Percentiles rank a stretch among this genome's conserved stretches.
These are phyloP conservation scores for Ormyrus nitidulus DNA, from an alignment of 2,888 invertebrate genomes.

Conservation along the genomic window DNA sequence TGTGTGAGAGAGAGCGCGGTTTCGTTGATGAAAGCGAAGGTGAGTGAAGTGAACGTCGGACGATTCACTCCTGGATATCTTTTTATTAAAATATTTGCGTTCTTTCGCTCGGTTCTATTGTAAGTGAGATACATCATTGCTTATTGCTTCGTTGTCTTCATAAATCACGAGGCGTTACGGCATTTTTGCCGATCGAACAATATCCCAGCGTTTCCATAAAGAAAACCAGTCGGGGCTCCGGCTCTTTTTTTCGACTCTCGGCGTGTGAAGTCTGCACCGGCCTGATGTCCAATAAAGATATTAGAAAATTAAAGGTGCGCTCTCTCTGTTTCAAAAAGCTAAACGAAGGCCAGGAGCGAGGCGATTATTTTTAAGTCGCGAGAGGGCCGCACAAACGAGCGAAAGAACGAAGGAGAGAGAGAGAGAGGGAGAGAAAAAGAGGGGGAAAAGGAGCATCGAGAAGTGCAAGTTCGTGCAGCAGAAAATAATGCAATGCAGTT, in stretches of 20 bases:
- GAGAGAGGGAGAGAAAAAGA: not conserved
- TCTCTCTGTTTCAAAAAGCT: constrained; percentile 8
- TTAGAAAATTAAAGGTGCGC: not conserved
- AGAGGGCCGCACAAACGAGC: not conserved
- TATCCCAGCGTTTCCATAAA: too few relatives aligned
- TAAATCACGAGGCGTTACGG: not conserved
- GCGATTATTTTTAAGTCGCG: too few relatives aligned
- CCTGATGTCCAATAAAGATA: not conserved
- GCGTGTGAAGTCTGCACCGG: too few relatives aligned
- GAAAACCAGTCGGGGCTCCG: too few relatives aligned
- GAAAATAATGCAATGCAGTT: constrained; percentile 54
- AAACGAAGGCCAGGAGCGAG: not conserved
- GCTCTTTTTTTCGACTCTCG: too few relatives aligned
- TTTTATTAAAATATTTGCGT: constrained; percentile 12
- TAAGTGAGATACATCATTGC: constrained; percentile 4
- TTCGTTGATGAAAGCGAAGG: constrained; percentile 51
- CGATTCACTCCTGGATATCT: not conserved
- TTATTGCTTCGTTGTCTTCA: not conserved
- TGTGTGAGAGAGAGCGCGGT: not conserved
- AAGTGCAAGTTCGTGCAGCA: constrained; percentile 53
- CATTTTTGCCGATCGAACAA: too few relatives aligned
- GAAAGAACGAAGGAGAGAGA: constrained; percentile 11
- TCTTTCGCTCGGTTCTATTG: not conserved
- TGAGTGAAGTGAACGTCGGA: constrained; percentile 25
- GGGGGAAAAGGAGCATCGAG: constrained; percentile 20